Evolutionary conservation across 2,888 invertebrate species (phyloP), one percentile per base, ranked within the genome.

Genomic region (Polymixis lichenea): DNA sequence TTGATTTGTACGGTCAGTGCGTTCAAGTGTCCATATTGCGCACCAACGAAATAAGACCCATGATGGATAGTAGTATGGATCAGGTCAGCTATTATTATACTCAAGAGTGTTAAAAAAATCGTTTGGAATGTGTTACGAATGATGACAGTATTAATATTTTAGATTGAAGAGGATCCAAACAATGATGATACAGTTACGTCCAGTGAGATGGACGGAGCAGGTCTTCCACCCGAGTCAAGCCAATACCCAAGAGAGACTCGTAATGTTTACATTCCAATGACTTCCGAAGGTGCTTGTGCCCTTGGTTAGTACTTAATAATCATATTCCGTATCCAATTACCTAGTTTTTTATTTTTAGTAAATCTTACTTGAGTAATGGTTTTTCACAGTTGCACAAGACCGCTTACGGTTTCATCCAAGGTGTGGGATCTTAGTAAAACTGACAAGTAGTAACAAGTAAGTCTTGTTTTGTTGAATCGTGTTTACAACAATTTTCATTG

Each of bases 1-100:
- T 99, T 65, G 99, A 99, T 97, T 96, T 99, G 83, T 99, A 99
- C 90, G 99, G 99, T 0, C 99, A 99, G 92, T 99, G 99, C 95
- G 99, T 99, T 19, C 99, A 99, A 96, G 99, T 99, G 28, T 97
- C 96, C n/a, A 94, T 95, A 38, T 90, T 93, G 51, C 91, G 93
- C 77, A 84, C 88, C 3, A 93, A 90, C 84, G 92, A 91, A 8
- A 90, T 94, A 85, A 90, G 93, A 69, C 88, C 93, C 1, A 91
- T 92, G 7, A 91, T 93, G 91, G 93, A 93, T 53, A 90, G 87
- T 70, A 92, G 91, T 60, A 83, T 93, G 76, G 94, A 95, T 84
- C 93, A 93, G 92, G 95, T 95, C 69, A 78, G 88, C 83, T 73
- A 19, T 64, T 55, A 22, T 55, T 58, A 0, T 61, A 25, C 1